phyloP scores from a whole-genome alignment of 2,113 vertebrate species.

The Furnarius figulus region DNA sequence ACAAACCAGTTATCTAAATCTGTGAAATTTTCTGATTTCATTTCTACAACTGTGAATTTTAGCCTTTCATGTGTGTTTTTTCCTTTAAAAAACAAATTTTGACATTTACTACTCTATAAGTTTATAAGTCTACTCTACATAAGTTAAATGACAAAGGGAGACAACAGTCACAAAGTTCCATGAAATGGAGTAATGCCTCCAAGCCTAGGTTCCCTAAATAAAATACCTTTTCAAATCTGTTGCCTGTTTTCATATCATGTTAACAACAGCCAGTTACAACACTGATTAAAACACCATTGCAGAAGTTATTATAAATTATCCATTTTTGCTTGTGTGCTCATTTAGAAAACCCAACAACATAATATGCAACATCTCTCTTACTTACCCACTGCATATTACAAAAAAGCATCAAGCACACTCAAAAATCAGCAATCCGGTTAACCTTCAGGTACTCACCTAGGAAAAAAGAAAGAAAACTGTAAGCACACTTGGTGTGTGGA shows the following conservation, averaged over 20 bases:
- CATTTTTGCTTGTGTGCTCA: neutral
- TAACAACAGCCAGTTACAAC: neutral
- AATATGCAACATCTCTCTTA: conserved; percentile 15
- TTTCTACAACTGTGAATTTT: neutral
- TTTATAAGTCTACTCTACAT: neutral
- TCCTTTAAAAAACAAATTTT: neutral
- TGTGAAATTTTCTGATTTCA: neutral
- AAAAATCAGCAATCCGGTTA: conserved; percentile 59
- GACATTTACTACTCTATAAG: neutral
- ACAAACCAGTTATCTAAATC: neutral
- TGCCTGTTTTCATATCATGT: accelerated
- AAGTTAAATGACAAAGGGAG: neutral
- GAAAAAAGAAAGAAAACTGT: neutral
- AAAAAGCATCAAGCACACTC: conserved; percentile 43
- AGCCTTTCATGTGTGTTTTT: neutral
- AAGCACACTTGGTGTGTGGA: neutral
- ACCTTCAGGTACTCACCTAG: conserved; percentile 80
- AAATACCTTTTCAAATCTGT: neutral
- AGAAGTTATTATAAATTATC: neutral
- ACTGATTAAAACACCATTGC: neutral
- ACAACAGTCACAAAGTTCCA: neutral
- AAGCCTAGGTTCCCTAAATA: neutral
- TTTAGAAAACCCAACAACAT: neutral
- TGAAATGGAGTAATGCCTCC: neutral
- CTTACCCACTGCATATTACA: conserved; percentile 71